phyloP scores from a whole-genome alignment of 2,888 invertebrate genomes.

The Cephus pygmeus region DNA sequence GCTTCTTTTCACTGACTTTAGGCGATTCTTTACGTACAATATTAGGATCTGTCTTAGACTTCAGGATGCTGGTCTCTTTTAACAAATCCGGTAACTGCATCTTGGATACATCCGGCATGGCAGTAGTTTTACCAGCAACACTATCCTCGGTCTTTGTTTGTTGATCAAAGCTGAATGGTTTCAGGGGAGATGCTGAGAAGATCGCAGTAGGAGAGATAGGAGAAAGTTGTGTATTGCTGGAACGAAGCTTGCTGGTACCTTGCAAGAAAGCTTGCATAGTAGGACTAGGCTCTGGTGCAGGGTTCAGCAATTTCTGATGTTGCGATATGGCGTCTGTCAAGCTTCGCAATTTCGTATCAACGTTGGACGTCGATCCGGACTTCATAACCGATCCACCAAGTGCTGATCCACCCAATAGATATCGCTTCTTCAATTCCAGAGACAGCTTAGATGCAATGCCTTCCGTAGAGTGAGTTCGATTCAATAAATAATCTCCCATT shows the following conservation, averaged over 20 bases:
- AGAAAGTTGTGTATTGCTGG: slow-evolving; percentile 42
- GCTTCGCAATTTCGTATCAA: slow-evolving; percentile 86
- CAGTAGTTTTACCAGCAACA: slow-evolving; percentile 15
- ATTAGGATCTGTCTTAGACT: slow-evolving; percentile 57
- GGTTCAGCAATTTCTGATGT: slow-evolving; percentile 86
- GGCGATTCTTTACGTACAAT: slow-evolving; percentile 36
- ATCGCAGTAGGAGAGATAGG: slow-evolving; percentile 56
- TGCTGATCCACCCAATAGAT: slow-evolving; percentile 79
- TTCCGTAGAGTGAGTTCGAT: slow-evolving; percentile 86
- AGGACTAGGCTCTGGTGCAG: slow-evolving; percentile 77
- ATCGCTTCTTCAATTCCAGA: slow-evolving; percentile 86
- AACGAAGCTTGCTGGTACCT: slow-evolving; percentile 61
- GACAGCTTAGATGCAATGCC: slow-evolving; percentile 90
- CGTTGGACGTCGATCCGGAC: slow-evolving; percentile 84
- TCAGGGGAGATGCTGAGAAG: slow-evolving; percentile 27
- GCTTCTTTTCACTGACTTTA: slow-evolving; percentile 11
- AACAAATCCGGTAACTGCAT: slow-evolving; percentile 58
- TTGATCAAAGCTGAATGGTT: slow-evolving; percentile 32
- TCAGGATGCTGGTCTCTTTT: slow-evolving; percentile 58
- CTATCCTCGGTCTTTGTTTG: slow-evolving; percentile 17
- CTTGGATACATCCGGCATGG: slow-evolving; percentile 36
- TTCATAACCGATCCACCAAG: slow-evolving; percentile 79
- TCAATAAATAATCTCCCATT: slow-evolving; percentile 81
- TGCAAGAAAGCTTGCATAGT: slow-evolving; percentile 78
- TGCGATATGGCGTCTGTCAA: slow-evolving; percentile 89